These are phyloP conservation scores for Hassar affinis DNA, from an alignment of 2,113 vertebrate genomes.

Conservation along the genomic window DNA sequence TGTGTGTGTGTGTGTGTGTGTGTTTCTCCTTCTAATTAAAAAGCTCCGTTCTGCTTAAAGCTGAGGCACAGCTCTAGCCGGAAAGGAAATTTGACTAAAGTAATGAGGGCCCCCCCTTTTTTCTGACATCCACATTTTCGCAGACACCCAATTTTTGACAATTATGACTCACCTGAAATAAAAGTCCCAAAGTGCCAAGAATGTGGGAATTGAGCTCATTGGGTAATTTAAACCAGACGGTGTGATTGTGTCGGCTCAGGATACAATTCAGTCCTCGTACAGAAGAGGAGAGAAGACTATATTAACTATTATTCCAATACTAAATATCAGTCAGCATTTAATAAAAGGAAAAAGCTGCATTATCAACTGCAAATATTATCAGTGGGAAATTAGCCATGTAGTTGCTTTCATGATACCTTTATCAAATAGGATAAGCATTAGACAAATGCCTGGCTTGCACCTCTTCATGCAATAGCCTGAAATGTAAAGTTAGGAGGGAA, in stretches of 20 bases:
- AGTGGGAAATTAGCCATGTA: slow-evolving; percentile 71
- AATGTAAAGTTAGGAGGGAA: slow-evolving; percentile 47
- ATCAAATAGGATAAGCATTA: slow-evolving; percentile 57
- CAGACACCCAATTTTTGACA: slow-evolving; percentile 60
- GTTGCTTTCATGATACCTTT: slow-evolving; percentile 64
- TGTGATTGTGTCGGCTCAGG: slow-evolving; percentile 73
- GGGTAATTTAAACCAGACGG: slow-evolving; percentile 87
- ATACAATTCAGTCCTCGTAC: slow-evolving; percentile 73
- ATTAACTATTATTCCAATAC: slow-evolving; percentile 87
- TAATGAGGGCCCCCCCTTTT: slow-evolving; percentile 49
- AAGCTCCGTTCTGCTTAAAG: slow-evolving; percentile 9
- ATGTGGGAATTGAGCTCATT: slow-evolving; percentile 69
- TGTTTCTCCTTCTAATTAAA: slow-evolving; percentile 59
- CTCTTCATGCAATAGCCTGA: slow-evolving; percentile 37
- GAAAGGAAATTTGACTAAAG: slow-evolving; percentile 51
- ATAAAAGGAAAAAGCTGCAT: slow-evolving; percentile 91
- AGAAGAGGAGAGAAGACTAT: slow-evolving; percentile 86
- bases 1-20: background rate
- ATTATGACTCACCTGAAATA: slow-evolving; percentile 58
- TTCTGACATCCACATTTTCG: slow-evolving; percentile 44
- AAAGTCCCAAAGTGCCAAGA: slow-evolving; percentile 28
- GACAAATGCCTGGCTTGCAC: slow-evolving; percentile 58
- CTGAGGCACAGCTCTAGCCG: slow-evolving; percentile 11
- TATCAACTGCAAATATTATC: slow-evolving; percentile 92
- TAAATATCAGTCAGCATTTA: slow-evolving; percentile 97